Percentiles rank a stretch among this genome's conserved stretches.
These are phyloP conservation scores for Notarius lentiginosus DNA, from an alignment of 2,113 vertebrate genomes.

Conservation along the genomic window DNA sequence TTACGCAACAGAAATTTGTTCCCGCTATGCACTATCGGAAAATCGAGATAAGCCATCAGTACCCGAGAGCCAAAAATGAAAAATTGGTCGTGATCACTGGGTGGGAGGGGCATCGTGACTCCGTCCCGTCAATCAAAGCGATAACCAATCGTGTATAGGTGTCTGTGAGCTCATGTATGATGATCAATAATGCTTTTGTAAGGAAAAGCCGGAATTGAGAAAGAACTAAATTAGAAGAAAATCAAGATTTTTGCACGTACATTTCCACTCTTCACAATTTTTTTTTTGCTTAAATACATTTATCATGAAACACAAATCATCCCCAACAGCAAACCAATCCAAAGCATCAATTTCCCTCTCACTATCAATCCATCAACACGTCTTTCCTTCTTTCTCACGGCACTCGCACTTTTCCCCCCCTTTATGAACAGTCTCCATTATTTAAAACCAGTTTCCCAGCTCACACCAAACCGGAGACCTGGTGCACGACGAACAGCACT, in stretches of 20 bases:
- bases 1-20: not conserved
- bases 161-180: not conserved
- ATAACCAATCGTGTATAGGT: not conserved
- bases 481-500: not conserved
- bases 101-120: not conserved
- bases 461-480: not conserved
- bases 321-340: not conserved
- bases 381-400: not conserved
- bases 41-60: not conserved
- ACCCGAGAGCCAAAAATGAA: accelerated
- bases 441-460: not conserved
- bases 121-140: not conserved
- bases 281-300: not conserved
- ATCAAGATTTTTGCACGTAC: not conserved
- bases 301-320: not conserved
- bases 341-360: not conserved
- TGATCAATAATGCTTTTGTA: no score
- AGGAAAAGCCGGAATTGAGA: not conserved
- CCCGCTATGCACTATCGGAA: no score
- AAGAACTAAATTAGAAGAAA: not conserved
- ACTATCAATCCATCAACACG: not conserved
- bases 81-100: not conserved
- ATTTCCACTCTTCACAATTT: not conserved
- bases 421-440: not conserved
- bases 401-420: not conserved